A percentile compares a stretch with the other conserved stretches of the same genome.
phyloP scores from a whole-genome alignment of 2,113 vertebrate species.

The Trogon surrucura region DNA sequence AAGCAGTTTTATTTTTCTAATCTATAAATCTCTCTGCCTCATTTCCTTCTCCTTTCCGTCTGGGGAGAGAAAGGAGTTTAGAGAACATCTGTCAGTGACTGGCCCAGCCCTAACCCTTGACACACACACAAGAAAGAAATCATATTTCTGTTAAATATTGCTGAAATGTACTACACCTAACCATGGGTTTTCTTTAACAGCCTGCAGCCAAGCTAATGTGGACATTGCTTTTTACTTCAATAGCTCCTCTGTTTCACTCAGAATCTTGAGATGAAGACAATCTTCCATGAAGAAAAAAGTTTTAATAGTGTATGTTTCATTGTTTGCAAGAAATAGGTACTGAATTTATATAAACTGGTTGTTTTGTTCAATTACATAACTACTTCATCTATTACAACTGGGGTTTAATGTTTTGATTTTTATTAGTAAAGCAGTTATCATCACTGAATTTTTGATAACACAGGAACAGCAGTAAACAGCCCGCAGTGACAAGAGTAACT shows the following conservation, averaged over 20 bases:
- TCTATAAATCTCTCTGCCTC: too few species aligned
- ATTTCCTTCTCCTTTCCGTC: too few species aligned
- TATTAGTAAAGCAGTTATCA: neutral
- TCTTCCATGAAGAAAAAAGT: neutral
- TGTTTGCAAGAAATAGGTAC: neutral
- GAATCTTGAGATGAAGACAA: neutral
- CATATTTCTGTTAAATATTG: neutral
- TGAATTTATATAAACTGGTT: neutral
- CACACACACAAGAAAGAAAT: neutral
- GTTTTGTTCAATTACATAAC: neutral
- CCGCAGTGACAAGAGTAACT: neutral
- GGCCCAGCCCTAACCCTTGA: too few species aligned
- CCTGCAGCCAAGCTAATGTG: neutral
- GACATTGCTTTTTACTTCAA: neutral
- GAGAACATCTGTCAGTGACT: too few species aligned
- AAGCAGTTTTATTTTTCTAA: too few species aligned
- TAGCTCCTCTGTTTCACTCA: neutral
- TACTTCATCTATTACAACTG: neutral
- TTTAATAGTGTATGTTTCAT: neutral
- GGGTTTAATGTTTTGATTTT: neutral
- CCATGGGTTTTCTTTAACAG: neutral
- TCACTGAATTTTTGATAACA: neutral
- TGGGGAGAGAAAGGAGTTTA: too few species aligned
- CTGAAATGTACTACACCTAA: neutral
- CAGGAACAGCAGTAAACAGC: neutral